Conservation (phyloP, 2,113 vertebrate genomes). For the Okapia johnstoni region DNA sequence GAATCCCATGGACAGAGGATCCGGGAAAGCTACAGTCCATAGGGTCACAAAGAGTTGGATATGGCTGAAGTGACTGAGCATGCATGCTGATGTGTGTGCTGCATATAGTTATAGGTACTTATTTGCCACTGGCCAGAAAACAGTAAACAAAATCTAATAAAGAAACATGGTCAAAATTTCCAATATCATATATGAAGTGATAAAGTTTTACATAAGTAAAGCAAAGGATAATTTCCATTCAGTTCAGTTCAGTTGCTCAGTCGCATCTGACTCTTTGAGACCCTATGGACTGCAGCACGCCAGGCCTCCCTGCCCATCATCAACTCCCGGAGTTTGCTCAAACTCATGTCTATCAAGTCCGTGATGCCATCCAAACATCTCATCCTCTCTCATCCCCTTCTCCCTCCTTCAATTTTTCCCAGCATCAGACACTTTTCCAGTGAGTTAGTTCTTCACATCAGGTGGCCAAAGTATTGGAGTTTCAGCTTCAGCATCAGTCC, state of each 20-base stretch:
- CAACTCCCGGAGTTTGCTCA: background rate
- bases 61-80: background rate
- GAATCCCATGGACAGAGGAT: background rate
- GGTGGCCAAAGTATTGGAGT: background rate
- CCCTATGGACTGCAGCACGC: background rate
- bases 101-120: background rate
- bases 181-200: background rate
- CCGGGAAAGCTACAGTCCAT: background rate
- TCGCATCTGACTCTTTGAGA: fast-evolving
- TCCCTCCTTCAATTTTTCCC: fast-evolving
- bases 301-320: background rate
- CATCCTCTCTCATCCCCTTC: background rate
- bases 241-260: background rate
- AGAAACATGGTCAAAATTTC: background rate
- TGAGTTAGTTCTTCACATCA: background rate
- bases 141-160: background rate
- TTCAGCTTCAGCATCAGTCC: background rate
- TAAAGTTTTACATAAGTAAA: background rate
- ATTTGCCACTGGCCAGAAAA: background rate
- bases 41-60: background rate
- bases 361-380: background rate
- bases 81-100: background rate
- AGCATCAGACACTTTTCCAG: background rate
- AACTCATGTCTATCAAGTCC: fast-evolving
- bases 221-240: background rate